These are phyloP conservation scores for Novumbra hubbsi DNA, from an alignment of 2,797 vertebrate genomes.

Conservation along the genomic window DNA sequence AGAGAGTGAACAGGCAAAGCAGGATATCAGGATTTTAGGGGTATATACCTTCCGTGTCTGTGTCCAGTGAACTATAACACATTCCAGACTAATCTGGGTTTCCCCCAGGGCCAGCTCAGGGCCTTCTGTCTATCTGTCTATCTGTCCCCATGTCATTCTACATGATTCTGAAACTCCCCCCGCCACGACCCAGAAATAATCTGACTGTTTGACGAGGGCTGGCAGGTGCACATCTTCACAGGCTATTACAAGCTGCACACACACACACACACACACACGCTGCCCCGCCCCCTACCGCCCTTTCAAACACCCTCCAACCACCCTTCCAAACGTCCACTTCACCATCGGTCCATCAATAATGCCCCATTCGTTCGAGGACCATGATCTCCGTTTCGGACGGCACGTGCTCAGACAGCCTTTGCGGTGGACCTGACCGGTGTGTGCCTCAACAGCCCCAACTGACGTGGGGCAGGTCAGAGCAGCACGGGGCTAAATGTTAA, in stretches of 20 bases:
- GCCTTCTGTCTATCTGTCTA: neutral
- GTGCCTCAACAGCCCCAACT: neutral
- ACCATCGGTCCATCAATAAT: neutral
- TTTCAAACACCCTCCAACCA: neutral
- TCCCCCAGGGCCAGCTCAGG: neutral
- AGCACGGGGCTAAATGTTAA: neutral
- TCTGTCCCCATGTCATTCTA: too few relatives aligned
- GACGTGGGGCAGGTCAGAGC: neutral
- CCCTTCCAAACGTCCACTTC: neutral
- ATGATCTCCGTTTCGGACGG: neutral
- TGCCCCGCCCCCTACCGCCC: neutral
- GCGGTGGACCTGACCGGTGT: neutral
- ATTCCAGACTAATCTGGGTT: slow-evolving; percentile 7
- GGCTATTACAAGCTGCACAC: slow-evolving; percentile 4
- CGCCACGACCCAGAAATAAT: neutral
- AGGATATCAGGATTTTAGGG: neutral
- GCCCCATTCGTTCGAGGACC: too few relatives aligned
- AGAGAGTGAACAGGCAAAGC: neutral
- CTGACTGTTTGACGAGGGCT: neutral
- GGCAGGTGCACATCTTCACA: slow-evolving; percentile 5
- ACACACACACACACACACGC: neutral
- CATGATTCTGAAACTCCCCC: neutral
- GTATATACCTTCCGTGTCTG: neutral
- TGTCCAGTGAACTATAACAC: neutral
- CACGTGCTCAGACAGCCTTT: neutral